These are phyloP conservation scores for Saimiri boliviensis DNA, from an alignment of 2,113 vertebrate genomes.

Conservation along the genomic window DNA sequence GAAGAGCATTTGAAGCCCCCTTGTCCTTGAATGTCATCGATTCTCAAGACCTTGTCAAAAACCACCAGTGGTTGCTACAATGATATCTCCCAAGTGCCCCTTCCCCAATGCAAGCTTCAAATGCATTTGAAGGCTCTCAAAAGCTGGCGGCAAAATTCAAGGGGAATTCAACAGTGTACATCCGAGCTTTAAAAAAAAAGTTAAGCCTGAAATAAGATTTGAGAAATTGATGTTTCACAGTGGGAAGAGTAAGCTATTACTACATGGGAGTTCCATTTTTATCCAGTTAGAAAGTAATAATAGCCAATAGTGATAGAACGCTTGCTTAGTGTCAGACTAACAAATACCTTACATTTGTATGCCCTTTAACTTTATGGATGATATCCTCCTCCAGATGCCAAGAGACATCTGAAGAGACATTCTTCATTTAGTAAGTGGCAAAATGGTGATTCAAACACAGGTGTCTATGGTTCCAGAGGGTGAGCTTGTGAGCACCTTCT, in stretches of 20 bases:
- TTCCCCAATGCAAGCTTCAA: conserved; percentile 70
- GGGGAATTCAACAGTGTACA: conserved; percentile 70
- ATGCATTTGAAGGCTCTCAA: conserved; percentile 74
- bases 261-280: not conserved
- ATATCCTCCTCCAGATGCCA: not conserved
- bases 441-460: not conserved
- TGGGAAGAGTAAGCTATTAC: not conserved
- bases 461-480: not conserved
- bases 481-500: not conserved
- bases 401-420: not conserved
- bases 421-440: not conserved
- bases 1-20: conserved; percentile 66
- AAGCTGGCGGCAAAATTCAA: conserved; percentile 73
- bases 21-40: conserved; percentile 60
- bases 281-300: not conserved
- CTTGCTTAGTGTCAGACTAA: not conserved
- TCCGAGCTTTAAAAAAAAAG: conserved; percentile 58
- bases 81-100: conserved; percentile 67
- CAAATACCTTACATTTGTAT: not conserved
- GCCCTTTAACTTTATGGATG: not conserved
- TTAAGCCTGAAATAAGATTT: conserved; percentile 27
- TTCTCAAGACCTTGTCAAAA: conserved; percentile 79
- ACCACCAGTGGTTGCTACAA: conserved; percentile 52
- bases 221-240: not conserved
- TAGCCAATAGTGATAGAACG: not conserved